Base-by-base conservation (phyloP, 2,888 invertebrate genomes). In the Nipponacmea schrenckii region DNA sequence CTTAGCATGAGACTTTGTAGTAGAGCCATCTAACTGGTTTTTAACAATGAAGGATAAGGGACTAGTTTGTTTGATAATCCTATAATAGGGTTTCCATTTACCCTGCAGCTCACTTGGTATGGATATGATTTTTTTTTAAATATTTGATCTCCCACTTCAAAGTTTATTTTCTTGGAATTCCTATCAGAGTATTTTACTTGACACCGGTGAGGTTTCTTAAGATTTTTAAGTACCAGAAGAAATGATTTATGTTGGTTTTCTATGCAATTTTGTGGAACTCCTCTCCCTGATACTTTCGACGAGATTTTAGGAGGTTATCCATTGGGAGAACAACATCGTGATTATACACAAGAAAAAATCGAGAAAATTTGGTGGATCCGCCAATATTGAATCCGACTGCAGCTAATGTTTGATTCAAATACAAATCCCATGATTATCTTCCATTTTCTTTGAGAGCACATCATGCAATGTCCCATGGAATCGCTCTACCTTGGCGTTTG, bases 71-170 rank as follows among this genome's bases (percentile, higher is more conserved):
- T 75, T 64, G n/a, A 69, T 68, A n/a, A 73, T 65, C 1, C 73
- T 31, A 27, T 68, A 73, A 63, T 70, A 75, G 2, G 71, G 73
- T 27, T 64, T 27, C 73, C 71, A 75, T 56, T 64, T 70, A 8
- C 39, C 26, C 5, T 71, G 46, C 24, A 75, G 31, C 17, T 73
- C 73, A 14, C 15, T 68, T 17, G 70, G 64, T 48, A 48, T 45
- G 24, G 48, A 5, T 12, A 14, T 20, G 73, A 67, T 15, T 69
- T 71, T 24, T 75, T 75, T 3, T 44, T 45, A 24, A 69, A 73
- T 24, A 73, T 71, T 2, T 69, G 71, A 26, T 71, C 71, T 44
- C 73, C 71, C 20, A 75, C 64, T 26, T 71, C 15, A 31, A 70
- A 31, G 7, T 44, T n/a, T 2, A 45, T 20, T 8, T 5, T 26